Evolutionary conservation across 1,140 invertebrate genomes (phyloP), one percentile per base, ranked within the genome.

Genomic region (Bombus soroeensis): DNA sequence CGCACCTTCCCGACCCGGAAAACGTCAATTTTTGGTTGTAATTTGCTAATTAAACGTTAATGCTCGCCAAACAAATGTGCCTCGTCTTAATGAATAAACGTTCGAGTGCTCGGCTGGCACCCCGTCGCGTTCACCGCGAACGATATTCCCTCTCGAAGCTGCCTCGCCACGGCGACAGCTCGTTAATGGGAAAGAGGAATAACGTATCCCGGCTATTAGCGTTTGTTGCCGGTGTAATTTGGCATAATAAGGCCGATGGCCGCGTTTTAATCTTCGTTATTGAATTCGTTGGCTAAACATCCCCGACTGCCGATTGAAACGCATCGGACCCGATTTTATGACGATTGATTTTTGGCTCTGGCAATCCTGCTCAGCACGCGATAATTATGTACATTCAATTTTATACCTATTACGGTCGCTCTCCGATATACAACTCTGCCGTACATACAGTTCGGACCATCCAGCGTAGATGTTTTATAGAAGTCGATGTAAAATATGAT

Each of bases 211-310:
- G 66, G 32, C 72, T 34, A 25, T 82, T 74, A 74, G 28, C 53
- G 72, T 28, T 37, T 34, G 53, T n/a, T 64, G 43, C 15, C 34
- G 3, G 28, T 62, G 70, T 73, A 73, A 81, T 81, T 73, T 62
- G 80, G 70, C 37, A 73, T 81, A 81, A 72, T 73, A 53, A 81
- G 70, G 53, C 28, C 80, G 22, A 73, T 28, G 41, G 41, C 28
- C 37, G 70, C 70, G 68, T 73, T 81, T 81, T 81, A 73, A 81
- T 81, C 80, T 81, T 62, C 80, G 70, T 81, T 81, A 81, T 81
- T 73, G 80, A 81, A 81, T 73, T 53, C 78, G 78, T 70, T 41
- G 32, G 78, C 66, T 47, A 80, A 80, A 80, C 78, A 47, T n/a
- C 28, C 28, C n/a, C 77, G 9, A 32, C n/a, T 12, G 15, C 1